Conservation (phyloP, 2,113 vertebrate species). For the Melierax canorus region DNA sequence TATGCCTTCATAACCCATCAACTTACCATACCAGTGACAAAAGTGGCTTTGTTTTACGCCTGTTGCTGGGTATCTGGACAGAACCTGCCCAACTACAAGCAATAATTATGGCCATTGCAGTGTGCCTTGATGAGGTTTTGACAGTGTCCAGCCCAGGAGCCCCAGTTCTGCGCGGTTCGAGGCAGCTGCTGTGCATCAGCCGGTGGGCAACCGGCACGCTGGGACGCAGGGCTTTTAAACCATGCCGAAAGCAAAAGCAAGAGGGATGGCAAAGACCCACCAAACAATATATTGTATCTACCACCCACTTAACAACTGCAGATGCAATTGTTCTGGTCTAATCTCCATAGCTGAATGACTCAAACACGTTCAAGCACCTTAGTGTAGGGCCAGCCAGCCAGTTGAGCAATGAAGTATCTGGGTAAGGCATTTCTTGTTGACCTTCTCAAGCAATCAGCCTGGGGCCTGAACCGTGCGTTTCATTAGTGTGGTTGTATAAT, state of each 20-base stretch:
- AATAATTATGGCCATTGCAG: too few relatives aligned
- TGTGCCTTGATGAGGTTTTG: not conserved
- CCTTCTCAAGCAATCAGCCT: not conserved
- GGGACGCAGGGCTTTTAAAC: not conserved
- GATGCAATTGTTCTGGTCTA: not conserved
- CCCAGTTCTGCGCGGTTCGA: fast-evolving
- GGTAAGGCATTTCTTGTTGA: not conserved
- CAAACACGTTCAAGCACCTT: not conserved
- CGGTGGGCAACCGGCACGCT: fast-evolving
- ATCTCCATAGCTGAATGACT: not conserved
- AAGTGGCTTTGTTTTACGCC: not conserved
- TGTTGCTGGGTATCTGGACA: not conserved
- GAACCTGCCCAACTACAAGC: not conserved
- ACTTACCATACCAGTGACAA: not conserved
- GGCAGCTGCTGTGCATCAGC: not conserved
- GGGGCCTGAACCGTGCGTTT: not conserved
- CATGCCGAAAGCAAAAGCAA: not conserved
- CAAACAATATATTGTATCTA: too few relatives aligned
- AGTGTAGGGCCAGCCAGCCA: not conserved
- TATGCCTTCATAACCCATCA: not conserved
- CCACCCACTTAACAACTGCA: not conserved
- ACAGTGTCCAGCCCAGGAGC: not conserved
- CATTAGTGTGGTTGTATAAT: not conserved
- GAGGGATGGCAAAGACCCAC: not conserved
- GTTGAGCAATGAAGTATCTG: not conserved